Conservation (phyloP, 2,797 vertebrate genomes). For the Morus bassanus region DNA sequence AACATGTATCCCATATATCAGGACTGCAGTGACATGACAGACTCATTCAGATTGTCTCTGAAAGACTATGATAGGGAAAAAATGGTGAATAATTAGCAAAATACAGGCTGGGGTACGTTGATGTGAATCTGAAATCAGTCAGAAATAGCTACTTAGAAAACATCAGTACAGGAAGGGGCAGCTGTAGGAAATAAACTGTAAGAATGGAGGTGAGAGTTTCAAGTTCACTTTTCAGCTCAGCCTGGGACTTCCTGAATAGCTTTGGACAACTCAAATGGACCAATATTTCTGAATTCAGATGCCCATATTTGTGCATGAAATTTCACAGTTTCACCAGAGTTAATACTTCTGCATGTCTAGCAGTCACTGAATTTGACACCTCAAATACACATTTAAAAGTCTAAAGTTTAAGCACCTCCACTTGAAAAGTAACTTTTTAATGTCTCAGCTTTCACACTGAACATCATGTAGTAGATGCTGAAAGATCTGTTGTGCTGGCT, state of each 20-base stretch:
- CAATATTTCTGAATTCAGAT: neutral
- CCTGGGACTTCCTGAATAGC: neutral
- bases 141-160: neutral
- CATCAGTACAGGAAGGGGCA: neutral
- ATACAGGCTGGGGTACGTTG: fast-evolving
- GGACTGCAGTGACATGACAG: neutral
- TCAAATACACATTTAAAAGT: neutral
- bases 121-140: neutral
- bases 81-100: neutral
- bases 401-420: neutral
- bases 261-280: neutral
- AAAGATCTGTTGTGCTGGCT: neutral
- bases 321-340: neutral
- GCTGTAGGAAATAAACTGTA: neutral
- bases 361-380: neutral
- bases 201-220: neutral
- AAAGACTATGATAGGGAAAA: neutral
- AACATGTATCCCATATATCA: neutral
- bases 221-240: neutral
- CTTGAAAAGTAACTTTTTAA: neutral
- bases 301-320: neutral
- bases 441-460: neutral
- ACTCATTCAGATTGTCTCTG: neutral
- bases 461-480: neutral
- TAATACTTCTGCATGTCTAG: neutral